These are phyloP conservation scores for Sebastes hubbsi DNA, from an alignment of 2,797 vertebrate genomes.

Conservation along the genomic window DNA sequence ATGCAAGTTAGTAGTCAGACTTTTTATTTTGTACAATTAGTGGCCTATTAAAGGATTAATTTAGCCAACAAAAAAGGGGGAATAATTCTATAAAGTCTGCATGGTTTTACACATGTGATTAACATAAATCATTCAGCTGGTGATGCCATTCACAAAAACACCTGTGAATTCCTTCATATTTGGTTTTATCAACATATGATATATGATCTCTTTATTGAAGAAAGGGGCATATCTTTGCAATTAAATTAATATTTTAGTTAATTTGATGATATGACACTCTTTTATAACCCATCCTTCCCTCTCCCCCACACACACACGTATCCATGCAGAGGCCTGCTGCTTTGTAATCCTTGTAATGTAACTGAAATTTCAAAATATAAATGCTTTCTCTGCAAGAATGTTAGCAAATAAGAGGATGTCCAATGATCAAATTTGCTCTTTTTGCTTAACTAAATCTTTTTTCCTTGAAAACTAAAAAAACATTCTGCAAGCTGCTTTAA, in stretches of 20 bases:
- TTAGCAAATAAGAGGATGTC: not conserved
- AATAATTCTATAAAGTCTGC: not conserved
- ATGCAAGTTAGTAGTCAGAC: not conserved
- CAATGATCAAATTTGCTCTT: not conserved
- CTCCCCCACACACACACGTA: not conserved
- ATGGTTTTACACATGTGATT: not conserved
- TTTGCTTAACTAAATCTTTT: not conserved
- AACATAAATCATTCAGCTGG: not conserved
- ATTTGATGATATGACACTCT: not conserved
- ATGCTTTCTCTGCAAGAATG: not conserved
- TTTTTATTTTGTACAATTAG: slow-evolving; percentile 13
- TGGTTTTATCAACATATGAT: not conserved
- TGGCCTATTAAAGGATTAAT: not conserved
- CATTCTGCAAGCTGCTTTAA: not conserved
- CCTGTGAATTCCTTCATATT: not conserved
- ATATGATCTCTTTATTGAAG: not conserved
- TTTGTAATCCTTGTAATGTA: not conserved
- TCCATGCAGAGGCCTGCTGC: not conserved
- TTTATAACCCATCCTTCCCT: too few relatives aligned
- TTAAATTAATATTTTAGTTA: not conserved
- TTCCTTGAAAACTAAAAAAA: not conserved
- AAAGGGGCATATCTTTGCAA: not conserved
- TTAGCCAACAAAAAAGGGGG: not conserved
- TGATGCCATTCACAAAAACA: not conserved
- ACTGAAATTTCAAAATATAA: not conserved